A percentile compares a stretch with the other conserved stretches of the same genome.
Evolutionary conservation across 2,888 invertebrate genomes (phyloP).

Genomic region (Drosophila paranaensis): DNA sequence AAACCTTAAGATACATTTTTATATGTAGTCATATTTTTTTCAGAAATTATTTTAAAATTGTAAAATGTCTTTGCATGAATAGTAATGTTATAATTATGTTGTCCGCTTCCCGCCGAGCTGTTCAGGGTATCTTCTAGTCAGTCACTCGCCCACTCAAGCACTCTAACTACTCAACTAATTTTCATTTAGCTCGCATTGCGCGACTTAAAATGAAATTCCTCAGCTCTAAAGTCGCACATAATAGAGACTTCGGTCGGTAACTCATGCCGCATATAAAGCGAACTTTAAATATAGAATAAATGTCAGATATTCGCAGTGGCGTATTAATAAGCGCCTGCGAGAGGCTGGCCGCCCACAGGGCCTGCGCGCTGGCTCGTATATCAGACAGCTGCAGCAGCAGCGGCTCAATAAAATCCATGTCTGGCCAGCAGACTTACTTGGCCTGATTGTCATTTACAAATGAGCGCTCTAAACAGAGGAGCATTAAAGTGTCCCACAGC

Average conservation of each 20-base stretch:
- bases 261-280: slow-evolving; percentile 12
- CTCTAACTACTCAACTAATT: not conserved
- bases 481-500: slow-evolving; percentile 47
- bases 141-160: not conserved
- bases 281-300: slow-evolving; percentile 21
- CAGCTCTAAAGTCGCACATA: slow-evolving; percentile 6
- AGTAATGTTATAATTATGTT: too few relatives aligned
- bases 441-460: slow-evolving; percentile 65
- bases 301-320: slow-evolving; percentile 19
- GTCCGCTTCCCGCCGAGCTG: too few relatives aligned
- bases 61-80: too few relatives aligned
- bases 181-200: not conserved
- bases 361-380: slow-evolving; percentile 21
- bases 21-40: too few relatives aligned
- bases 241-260: slow-evolving; percentile 15
- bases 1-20: too few relatives aligned
- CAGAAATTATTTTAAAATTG: too few relatives aligned
- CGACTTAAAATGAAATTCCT: not conserved
- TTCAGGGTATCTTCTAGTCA: not conserved
- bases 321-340: slow-evolving; percentile 15
- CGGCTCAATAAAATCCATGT: slow-evolving; percentile 36
- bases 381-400: slow-evolving; percentile 15
- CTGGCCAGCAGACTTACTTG: slow-evolving; percentile 17
- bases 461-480: slow-evolving; percentile 39
- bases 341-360: slow-evolving; percentile 46